Evolutionary conservation across 1,140 invertebrate species (phyloP).

Genomic region (Pseudoatta argentina): DNA sequence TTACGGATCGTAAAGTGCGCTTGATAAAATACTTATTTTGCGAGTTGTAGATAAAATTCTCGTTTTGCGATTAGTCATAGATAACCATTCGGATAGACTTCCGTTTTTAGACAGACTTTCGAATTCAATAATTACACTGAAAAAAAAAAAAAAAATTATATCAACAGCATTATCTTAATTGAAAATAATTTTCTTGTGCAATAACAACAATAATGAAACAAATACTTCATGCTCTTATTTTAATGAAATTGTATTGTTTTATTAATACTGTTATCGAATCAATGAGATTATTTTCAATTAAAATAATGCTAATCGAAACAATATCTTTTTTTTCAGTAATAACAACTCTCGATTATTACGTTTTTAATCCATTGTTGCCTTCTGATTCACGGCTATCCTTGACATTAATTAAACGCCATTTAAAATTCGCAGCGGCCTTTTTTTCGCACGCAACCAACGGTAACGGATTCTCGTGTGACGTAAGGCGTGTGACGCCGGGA

Average conservation of each 20-base stretch:
- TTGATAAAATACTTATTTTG: not conserved
- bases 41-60: not conserved
- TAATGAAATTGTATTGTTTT: too few species aligned
- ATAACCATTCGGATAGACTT: not conserved
- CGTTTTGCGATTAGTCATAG: not conserved
- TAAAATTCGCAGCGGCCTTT: slow-evolving; percentile 23
- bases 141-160: too few species aligned
- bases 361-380: not conserved
- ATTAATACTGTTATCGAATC: too few species aligned
- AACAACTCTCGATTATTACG: not conserved
- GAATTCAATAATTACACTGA: not conserved
- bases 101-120: not conserved
- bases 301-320: too few species aligned
- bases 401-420: slow-evolving; percentile 20
- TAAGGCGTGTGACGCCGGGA: slow-evolving; percentile 44
- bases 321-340: too few species aligned
- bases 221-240: too few species aligned
- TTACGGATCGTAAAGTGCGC: not conserved
- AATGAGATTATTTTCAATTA: too few species aligned
- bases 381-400: slow-evolving; percentile 14
- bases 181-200: too few species aligned
- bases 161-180: too few species aligned
- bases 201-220: too few species aligned
- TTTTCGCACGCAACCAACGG: slow-evolving; percentile 21
- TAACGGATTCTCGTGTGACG: slow-evolving; percentile 17